Evolutionary conservation across 2,888 invertebrate species (phyloP), one percentile per base, ranked within the genome.

Genomic region (Callosobruchus maculatus): DNA sequence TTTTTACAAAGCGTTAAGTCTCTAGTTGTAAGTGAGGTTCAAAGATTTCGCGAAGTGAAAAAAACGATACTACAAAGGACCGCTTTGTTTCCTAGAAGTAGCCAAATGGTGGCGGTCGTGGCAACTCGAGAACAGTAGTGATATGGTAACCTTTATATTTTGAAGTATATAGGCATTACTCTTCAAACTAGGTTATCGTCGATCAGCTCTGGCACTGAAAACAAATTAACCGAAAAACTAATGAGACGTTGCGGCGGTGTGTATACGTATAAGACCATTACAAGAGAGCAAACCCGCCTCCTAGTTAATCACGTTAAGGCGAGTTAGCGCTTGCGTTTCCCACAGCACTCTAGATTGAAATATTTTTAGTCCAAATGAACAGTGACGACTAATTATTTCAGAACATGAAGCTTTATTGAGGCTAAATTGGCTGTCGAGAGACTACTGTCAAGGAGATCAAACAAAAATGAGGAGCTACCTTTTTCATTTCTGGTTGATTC

Each of bases 231-330:
- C 82, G 21, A 82, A 84, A 84, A 71, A 84, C 83, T 84, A 84
- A 84, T 84, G 84, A 84, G 81, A 78, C 80, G 79, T n/a, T n/a
- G 81, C 80, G 49, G 49, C 13, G 13, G 49, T 18, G 3, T 7
- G 18, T 49, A 49, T 49, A 7, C 49, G 81, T 83, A 84, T 84
- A 84, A 84, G 84, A 83, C 83, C 84, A 84, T 84, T 84, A 83
- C 82, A 81, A 82, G 81, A 78, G 71, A 26, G 22, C 71, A 26
- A 21, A 31, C 82, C 83, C 85, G 85, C 85, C 85, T 83, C 82
- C 84, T 82, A 83, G 84, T 86, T 86, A 84, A 85, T 85, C 85
- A 85, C 81, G 84, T 85, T 85, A 84, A 83, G 22, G 30, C 80
- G 81, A 83, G 81, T 81, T 81, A 80, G 82, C 81, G 79, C 82